Evolutionary conservation across 2,888 invertebrate species (phyloP).

Genomic region (Synergus itoensis): DNA sequence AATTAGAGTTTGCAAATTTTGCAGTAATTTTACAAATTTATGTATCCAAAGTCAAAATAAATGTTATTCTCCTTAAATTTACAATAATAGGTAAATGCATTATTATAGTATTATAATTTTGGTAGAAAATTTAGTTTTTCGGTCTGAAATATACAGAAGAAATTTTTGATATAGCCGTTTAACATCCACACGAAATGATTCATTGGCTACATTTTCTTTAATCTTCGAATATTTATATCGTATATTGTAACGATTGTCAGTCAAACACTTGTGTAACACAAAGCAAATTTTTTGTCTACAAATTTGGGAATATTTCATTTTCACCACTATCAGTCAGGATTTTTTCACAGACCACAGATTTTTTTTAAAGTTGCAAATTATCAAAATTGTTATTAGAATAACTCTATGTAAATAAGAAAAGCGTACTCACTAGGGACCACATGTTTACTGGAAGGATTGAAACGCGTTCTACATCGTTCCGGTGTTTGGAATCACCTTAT

Average conservation of each 20-base stretch:
- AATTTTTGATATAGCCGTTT: no score
- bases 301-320: background rate
- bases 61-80: no score
- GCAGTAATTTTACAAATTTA: no score
- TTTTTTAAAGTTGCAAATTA: constrained; percentile 5
- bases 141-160: no score
- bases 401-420: background rate
- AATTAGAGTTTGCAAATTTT: no score
- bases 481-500: constrained; percentile 33
- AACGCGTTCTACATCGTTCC: constrained; percentile 25
- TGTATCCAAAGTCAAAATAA: no score
- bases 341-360: constrained; percentile 8
- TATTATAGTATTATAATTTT: no score
- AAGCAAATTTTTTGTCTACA: background rate
- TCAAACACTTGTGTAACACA: constrained; percentile 9
- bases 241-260: background rate
- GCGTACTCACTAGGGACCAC: constrained; percentile 24
- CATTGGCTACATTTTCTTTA: no score
- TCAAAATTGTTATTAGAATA: background rate
- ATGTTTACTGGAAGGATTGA: constrained; percentile 33
- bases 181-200: no score
- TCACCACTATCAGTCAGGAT: background rate
- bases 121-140: no score
- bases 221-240: no score
- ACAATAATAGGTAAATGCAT: no score